Percentiles rank a stretch among this genome's conserved stretches.
These are phyloP conservation scores for Sturnira hondurensis DNA, from an alignment of 2,113 vertebrate species.

Conservation along the genomic window DNA sequence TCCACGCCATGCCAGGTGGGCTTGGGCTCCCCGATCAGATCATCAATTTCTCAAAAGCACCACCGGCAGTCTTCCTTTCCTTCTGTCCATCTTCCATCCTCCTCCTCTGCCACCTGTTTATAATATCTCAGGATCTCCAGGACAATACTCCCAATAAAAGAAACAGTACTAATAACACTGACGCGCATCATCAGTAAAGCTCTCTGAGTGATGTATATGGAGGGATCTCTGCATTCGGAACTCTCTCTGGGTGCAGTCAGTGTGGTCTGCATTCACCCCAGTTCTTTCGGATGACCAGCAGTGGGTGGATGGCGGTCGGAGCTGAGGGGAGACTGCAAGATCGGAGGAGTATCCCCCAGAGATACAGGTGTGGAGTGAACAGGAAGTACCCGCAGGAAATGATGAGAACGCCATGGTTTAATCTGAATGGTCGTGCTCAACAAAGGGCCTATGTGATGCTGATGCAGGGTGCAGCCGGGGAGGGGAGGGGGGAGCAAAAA, in stretches of 20 bases:
- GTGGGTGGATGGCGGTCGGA: not conserved
- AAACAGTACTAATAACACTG: not conserved
- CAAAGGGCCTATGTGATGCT: not conserved
- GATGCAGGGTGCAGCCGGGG: too few relatives aligned
- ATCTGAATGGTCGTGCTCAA: constrained; percentile 1
- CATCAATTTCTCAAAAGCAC: not conserved
- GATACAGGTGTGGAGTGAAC: not conserved
- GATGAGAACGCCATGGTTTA: constrained; percentile 4
- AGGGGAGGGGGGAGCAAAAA: too few relatives aligned
- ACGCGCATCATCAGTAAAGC: not conserved
- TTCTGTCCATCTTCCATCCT: not conserved
- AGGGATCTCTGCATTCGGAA: not conserved
- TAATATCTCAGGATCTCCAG: not conserved
- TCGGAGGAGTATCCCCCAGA: not conserved
- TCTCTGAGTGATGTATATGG: not conserved
- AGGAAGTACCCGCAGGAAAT: not conserved
- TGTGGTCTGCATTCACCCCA: not conserved
- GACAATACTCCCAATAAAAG: not conserved
- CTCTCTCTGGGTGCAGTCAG: not conserved
- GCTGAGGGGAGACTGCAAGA: not conserved
- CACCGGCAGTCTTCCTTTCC: not conserved
- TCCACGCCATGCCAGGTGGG: not conserved
- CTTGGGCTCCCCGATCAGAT: not conserved
- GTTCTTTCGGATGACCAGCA: not conserved
- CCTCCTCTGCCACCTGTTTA: not conserved